Conservation (phyloP, 2,113 vertebrate genomes). For the Neomonachus schauinslandi region DNA sequence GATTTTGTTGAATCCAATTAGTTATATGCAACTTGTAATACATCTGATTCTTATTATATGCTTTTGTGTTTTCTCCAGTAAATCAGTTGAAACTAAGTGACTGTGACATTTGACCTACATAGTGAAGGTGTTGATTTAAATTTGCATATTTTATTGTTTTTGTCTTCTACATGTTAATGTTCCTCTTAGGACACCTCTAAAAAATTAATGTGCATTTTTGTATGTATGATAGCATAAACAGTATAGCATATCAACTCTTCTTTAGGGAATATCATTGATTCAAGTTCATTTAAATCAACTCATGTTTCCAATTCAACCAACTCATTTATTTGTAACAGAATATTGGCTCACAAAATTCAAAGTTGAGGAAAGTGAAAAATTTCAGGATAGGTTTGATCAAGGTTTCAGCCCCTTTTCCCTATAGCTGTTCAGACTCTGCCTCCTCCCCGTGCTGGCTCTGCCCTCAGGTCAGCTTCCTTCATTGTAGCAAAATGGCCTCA, state of each 20-base stretch:
- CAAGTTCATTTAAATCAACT: slow-evolving; percentile 38
- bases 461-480: background rate
- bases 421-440: background rate
- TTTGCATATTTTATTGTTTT: slow-evolving; percentile 72
- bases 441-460: background rate
- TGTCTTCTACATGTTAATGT: slow-evolving; percentile 63
- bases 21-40: slow-evolving; percentile 74
- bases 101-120: slow-evolving; percentile 80
- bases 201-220: slow-evolving; percentile 30
- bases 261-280: slow-evolving; percentile 32
- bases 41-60: slow-evolving; percentile 76
- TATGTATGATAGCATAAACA: background rate
- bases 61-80: slow-evolving; percentile 78
- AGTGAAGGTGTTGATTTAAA: slow-evolving; percentile 74
- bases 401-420: background rate
- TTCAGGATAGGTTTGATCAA: slow-evolving; percentile 61
- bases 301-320: slow-evolving; percentile 21
- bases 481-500: background rate
- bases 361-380: slow-evolving; percentile 24
- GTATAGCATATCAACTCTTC: background rate
- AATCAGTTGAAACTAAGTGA: slow-evolving; percentile 78
- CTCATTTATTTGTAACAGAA: slow-evolving; percentile 54
- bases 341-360: slow-evolving; percentile 33
- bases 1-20: slow-evolving; percentile 79
- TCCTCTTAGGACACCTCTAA: slow-evolving; percentile 26